Conservation (phyloP, 2,113 vertebrate genomes). For the Pterophyllum scalare region DNA sequence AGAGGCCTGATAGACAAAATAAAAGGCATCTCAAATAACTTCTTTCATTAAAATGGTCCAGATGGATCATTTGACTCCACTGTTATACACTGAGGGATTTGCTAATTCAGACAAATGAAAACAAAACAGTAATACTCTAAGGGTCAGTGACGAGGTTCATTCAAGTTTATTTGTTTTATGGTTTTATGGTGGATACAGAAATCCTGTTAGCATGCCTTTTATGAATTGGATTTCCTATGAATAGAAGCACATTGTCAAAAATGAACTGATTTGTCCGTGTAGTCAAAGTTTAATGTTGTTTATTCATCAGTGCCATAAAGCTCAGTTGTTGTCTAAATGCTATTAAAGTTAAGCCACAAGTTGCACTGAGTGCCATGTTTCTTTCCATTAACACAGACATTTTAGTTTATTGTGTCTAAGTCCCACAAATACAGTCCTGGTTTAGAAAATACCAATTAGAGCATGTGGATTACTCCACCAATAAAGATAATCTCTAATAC, state of each 20-base stretch:
- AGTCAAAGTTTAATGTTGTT: not conserved
- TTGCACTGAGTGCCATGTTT: not conserved
- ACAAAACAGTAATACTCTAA: slow-evolving; percentile 49
- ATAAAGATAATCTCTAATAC: not conserved
- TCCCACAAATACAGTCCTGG: not conserved
- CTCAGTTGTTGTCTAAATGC: not conserved
- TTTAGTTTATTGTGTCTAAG: not conserved
- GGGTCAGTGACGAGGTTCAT: slow-evolving; percentile 23
- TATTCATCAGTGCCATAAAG: slow-evolving; percentile 1
- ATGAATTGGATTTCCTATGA: not conserved
- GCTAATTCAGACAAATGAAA: slow-evolving; percentile 60
- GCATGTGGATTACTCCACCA: not conserved
- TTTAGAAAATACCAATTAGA: not conserved
- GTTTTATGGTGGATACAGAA: slow-evolving; percentile 1
- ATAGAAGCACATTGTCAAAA: not conserved
- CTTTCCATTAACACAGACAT: not conserved
- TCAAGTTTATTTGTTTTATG: slow-evolving; percentile 15
- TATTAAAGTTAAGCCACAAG: slow-evolving; percentile 9
- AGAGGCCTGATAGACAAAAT: slow-evolving; percentile 50
- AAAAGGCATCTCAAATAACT: slow-evolving; percentile 50
- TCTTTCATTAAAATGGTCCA: slow-evolving; percentile 48
- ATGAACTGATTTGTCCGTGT: not conserved
- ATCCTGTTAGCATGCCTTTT: not conserved
- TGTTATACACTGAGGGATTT: slow-evolving; percentile 40
- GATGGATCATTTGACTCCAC: slow-evolving; percentile 45